Base-by-base conservation (phyloP, 2,888 invertebrate genomes). In the Drosophila mercatorum region DNA sequence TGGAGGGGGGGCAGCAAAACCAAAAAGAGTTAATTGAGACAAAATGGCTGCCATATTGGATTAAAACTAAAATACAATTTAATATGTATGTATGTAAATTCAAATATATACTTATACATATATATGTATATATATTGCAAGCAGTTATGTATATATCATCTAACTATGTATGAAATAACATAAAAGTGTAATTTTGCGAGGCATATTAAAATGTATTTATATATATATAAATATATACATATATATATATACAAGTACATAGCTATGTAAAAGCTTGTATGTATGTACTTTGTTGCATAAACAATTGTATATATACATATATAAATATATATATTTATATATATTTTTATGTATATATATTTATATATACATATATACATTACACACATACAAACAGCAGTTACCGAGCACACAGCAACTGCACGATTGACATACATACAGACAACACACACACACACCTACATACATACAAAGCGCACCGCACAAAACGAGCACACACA, bases 1-100 rank as follows among this genome's bases (percentile, higher is more conserved):
- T 22, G 22, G 17, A 57, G 36, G 53, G 31, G 31, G 64, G 61
- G 47, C 52, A 58, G 65, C 44, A 68, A 58, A 68, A 59, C 69
- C 68, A 67, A 78, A 61, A 84, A 83, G 84, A 81, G 73, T 88
- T 83, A 75, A 87, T 85, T 85, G 68, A 85, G 83, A 88, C 90
- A 86, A 86, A 89, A 86, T 86, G 87, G 91, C 89, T 89, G 89
- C 89, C 89, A 90, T 90, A 89, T 90, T 89, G 91, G 83, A 90
- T 91, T 89, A 89, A 88, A 86, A 83, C 91, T 88, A 90, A 81
- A 83, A 84, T 83, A 87, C 90, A 87, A 78, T 74, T 88, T 87
- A 79, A 87, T 82, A 84, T 75, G 67, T 80, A 88, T 58, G 57
- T 68, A 81, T 58, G 57, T 73, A 72, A 57, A 70, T 71, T 68